Percentiles rank a stretch among this genome's conserved stretches.
Conservation (phyloP, 2,113 vertebrate species). For the Sphyrna mokarran region DNA sequence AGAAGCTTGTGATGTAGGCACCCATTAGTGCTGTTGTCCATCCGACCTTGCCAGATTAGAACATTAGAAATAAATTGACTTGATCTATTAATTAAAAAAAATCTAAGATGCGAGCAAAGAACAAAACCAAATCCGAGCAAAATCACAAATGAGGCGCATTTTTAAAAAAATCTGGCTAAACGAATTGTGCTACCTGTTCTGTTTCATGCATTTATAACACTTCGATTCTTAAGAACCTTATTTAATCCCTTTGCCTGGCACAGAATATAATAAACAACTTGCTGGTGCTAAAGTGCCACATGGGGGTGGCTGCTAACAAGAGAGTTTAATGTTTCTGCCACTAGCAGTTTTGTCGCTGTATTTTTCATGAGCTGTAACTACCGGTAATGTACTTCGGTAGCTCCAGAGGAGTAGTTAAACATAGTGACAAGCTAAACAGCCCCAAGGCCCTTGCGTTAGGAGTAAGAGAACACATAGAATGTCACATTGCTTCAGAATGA, state of each 20-base stretch:
- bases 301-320: constrained; percentile 89
- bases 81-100: constrained; percentile 27
- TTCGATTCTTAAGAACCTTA: constrained; percentile 95
- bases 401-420: constrained; percentile 68
- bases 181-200: constrained; percentile 79
- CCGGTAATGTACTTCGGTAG: constrained; percentile 75
- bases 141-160: not conserved
- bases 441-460: constrained; percentile 45
- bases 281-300: constrained; percentile 90
- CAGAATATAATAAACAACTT: constrained; percentile 97
- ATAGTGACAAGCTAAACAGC: constrained; percentile 66
- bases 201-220: constrained; percentile 99
- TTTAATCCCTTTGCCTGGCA: constrained; percentile 96
- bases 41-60: constrained; percentile 33
- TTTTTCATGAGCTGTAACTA: constrained; percentile 86
- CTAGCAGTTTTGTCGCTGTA: constrained; percentile 80
- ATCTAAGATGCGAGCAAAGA: not conserved
- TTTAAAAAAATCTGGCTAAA: not conserved
- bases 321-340: constrained; percentile 92
- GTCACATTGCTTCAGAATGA: constrained; percentile 26
- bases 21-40: constrained; percentile 38
- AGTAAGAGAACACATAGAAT: constrained; percentile 43
- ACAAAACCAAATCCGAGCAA: not conserved
- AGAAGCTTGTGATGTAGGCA: constrained; percentile 54
- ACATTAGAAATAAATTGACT: constrained; percentile 32